Conservation (phyloP, 1,140 invertebrate species). For the Eriosoma lanigerum region DNA sequence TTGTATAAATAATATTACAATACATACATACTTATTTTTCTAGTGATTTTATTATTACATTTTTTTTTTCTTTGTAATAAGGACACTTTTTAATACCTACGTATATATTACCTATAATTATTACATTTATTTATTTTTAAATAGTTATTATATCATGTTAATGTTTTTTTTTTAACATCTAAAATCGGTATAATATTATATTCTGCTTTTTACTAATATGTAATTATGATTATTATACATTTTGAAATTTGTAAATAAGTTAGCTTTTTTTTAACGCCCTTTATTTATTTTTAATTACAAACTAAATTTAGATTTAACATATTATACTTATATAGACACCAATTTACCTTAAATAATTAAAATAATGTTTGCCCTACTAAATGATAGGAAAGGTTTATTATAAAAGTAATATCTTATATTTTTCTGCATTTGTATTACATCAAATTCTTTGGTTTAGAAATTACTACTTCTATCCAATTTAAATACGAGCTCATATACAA, state of each 20-base stretch:
- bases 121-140: constrained; percentile 2
- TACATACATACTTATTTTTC: constrained; percentile 43
- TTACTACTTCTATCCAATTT: not conserved
- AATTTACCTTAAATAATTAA: too few species aligned
- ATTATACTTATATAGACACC: not conserved
- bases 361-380: too few species aligned
- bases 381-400: not conserved
- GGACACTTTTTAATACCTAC: too few species aligned
- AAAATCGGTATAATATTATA: not conserved
- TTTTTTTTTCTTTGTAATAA: too few species aligned
- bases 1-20: constrained; percentile 33
- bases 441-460: not conserved
- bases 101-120: too few species aligned
- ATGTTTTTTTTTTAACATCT: not conserved
- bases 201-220: constrained; percentile 28
- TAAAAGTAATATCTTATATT: not conserved
- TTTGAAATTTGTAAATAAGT: constrained; percentile 20
- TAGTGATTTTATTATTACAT: constrained; percentile 11
- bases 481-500: not conserved
- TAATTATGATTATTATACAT: constrained; percentile 9
- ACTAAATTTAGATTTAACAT: constrained; percentile 5
- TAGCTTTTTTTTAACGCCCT: not conserved
- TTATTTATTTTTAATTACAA: constrained; percentile 7
- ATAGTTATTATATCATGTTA: constrained; percentile 23
- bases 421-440: not conserved